Conservation (phyloP, 2,797 vertebrate species). For the Eulemur mongoz region DNA sequence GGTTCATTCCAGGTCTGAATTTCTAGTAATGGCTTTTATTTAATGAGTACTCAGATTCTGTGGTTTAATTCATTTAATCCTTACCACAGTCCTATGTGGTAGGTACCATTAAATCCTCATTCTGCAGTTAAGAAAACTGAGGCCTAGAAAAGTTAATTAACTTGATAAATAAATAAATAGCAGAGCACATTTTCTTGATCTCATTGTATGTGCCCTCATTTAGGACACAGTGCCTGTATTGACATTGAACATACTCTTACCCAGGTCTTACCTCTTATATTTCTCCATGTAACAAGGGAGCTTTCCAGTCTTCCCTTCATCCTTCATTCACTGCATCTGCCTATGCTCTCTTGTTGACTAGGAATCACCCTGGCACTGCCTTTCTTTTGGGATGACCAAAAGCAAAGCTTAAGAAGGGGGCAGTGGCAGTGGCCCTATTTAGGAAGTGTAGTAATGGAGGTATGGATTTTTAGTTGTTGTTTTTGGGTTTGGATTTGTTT, state of each 20-base stretch:
- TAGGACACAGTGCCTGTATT: background rate
- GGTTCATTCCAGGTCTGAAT: conserved; percentile 35
- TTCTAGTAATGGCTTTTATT: conserved; percentile 40
- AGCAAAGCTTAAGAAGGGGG: background rate
- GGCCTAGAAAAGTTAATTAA: background rate
- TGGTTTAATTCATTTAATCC: background rate
- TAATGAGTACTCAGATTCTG: background rate
- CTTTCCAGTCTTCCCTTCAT: background rate
- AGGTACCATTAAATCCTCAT: background rate
- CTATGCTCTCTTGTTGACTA: background rate
- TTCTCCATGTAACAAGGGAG: background rate
- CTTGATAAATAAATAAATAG: conserved; percentile 25
- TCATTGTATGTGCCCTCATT: background rate
- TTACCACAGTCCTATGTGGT: background rate
- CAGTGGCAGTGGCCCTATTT: background rate
- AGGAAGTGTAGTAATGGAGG: background rate
- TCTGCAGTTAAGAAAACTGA: conserved; percentile 44
- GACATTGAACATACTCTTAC: background rate
- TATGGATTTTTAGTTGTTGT: background rate
- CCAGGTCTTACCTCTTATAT: background rate
- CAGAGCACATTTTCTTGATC: background rate
- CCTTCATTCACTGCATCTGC: background rate
- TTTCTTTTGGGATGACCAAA: conserved; percentile 24
- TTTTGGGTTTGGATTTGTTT: background rate
- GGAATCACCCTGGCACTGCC: background rate